Evolutionary conservation across 2,113 vertebrate genomes (phyloP), one percentile per base, ranked within the genome.

Genomic region (Ptychochromis oligacanthus): DNA sequence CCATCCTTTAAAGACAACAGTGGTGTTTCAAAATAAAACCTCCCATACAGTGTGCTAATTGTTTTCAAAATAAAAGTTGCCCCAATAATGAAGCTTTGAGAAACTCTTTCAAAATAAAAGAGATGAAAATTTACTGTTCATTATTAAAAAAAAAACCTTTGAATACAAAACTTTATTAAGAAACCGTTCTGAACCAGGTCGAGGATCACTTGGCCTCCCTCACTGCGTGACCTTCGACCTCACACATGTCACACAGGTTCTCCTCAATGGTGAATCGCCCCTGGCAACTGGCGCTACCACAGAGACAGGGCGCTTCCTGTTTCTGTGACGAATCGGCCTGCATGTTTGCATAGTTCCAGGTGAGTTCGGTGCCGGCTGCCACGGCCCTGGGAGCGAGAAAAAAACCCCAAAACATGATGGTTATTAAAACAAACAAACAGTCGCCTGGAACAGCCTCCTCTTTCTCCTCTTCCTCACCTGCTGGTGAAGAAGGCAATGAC

Each of bases 401-500:
- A 17, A 43, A 38, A 12, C 49, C 1, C 1, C 2, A 13, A 31
- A 70, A 12, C 40, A 49, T 15, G 10, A 11, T 10, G 6, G 18
- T 5, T 5, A 59, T 2, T 10, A 22, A 24, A 64, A 64, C 11
- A 6, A 34, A n/a, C 10, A 15, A 4, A 2, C 4, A 61, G 10
- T 2, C 43, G 2, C 3, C 34, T 12, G 60, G 1, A 9, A 18
- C 20, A 7, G 1, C 15, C 22, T 49, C 64, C 22, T 18, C 62
- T 43, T 4, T 3, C 43, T 72, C 20, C 3, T 75, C 76, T 4
- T 54, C 56, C 92, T 90, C 89, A 99, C 98, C 97, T 97, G 95
- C 89, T 97, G 56, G 97, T 98, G 94, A 99, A 99, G 95, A 99
- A 99, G 2, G 98, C 97, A 52, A 97, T 91, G 89, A 97, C 80